Evolutionary conservation across 2,888 invertebrate species (phyloP), one percentile per base, ranked within the genome.

Genomic region (Fissipunctia ypsillon): DNA sequence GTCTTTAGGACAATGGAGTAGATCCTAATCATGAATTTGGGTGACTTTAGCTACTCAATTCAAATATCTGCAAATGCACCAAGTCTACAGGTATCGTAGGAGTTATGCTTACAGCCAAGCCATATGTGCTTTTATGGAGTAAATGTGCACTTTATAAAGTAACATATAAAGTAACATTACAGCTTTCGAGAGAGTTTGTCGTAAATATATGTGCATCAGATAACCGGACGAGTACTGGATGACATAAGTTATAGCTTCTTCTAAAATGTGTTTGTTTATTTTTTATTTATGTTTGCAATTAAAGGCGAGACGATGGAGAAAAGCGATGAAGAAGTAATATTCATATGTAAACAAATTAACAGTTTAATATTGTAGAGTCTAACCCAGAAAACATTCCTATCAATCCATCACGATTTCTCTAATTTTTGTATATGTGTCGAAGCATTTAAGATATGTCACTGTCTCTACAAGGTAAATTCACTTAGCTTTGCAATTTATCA

Each of bases 141-240:
- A 57, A 54, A 61, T 43, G 69, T 54, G 35, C 65, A 59, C 61
- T 84, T 75, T 81, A 84, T 81, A 81, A 81, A 84, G 84, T 81
- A 28, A 67, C 70, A 69, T 43, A 70, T 65, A 59, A 59, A 65
- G 75, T 41, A 63, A 73, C 84, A 84, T 73, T 80, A 81, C 68
- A 75, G 76, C 76, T 84, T 81, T 81, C 81, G 68, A 59, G 70
- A 81, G 84, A 80, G 76, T 74, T 81, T 69, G 82, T 81, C 69
- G 69, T 76, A 65, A 84, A 81, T 69, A 80, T 80, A 81, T 81
- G 76, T 57, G 56, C 76, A 81, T 76, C 70, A 25, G 81, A 84
- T 71, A 81, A 76, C 72, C 63, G 45, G 57, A 52, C 25, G 50
- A 43, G 57, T 64, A 64, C 69, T 56, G 14, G 56, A 10, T 45